These are phyloP conservation scores for Tiliacea citrago DNA, from an alignment of 2,888 invertebrate species.

Conservation along the genomic window DNA sequence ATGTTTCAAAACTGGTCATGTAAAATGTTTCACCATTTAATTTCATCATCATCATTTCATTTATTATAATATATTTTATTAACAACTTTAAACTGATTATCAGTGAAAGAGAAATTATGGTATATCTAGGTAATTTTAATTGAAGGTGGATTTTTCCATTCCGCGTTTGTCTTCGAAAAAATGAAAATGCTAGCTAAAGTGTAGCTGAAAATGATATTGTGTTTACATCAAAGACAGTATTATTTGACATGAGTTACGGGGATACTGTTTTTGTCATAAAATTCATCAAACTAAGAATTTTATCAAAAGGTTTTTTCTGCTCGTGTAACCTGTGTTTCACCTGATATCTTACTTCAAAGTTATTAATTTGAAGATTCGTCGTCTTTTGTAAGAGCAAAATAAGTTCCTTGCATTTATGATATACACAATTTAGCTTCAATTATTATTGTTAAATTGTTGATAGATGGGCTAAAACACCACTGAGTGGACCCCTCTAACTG, in stretches of 20 bases:
- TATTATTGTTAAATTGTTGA: neutral
- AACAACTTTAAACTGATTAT: neutral
- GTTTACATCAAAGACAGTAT: slow-evolving; percentile 40
- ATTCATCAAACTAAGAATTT: slow-evolving; percentile 2
- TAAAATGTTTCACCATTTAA: no score
- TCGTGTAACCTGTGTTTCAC: neutral
- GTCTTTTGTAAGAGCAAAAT: no score
- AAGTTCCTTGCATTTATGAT: neutral
- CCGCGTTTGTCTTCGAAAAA: slow-evolving; percentile 19
- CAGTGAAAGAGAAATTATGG: slow-evolving; percentile 54
- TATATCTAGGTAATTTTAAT: slow-evolving; percentile 68
- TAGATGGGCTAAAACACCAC: neutral
- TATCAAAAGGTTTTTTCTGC: slow-evolving; percentile 1
- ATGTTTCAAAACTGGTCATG: no score
- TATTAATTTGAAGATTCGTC: neutral
- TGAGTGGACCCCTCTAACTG: neutral
- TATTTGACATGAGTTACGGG: slow-evolving; percentile 10
- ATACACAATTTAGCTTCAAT: neutral
- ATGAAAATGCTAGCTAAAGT: neutral
- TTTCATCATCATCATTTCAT: no score
- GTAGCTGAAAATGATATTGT: slow-evolving; percentile 13
- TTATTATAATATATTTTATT: no score
- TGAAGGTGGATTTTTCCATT: slow-evolving; percentile 58
- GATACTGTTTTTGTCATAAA: slow-evolving; percentile 31
- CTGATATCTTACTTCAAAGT: neutral